Evolutionary conservation across 2,113 vertebrate genomes (phyloP), one percentile per base, ranked within the genome.

Genomic region (Microcebus ravelobensis): DNA sequence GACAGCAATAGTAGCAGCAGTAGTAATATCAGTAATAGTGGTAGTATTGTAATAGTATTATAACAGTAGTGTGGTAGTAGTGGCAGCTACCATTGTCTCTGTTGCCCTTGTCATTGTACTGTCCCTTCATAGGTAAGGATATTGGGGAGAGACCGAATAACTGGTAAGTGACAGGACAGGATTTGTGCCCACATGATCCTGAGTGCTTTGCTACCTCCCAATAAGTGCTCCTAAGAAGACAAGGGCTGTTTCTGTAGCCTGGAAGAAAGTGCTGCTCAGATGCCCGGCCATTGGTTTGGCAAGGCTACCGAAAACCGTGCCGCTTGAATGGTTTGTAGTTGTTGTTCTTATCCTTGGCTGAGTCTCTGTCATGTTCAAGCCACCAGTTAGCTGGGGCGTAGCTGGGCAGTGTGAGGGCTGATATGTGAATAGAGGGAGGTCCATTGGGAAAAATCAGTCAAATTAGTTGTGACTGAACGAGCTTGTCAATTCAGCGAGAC

Each of bases 231-330:
- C 0, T 2, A 71, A 77, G 52, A n/a, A 61, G 67, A 29, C 4
- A 27, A 29, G 1, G 36, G 57, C 20, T 85, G 6, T 68, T 45
- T 73, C 92, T 63, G 27, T 5, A 52, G 50, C 93, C 52, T 29
- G 45, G 45, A 36, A 73, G 67, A 42, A 10, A 20, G 29, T 82
- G 14, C 13, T 15, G 23, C 27, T 34, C 45, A 27, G 8, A 1
- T 6, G 61, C 13, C 0, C 0, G 45, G 48, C 20, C 15, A 0
- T 45, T 5, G 59, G 14, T 59, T 65, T 14, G n/a, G 27, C 2
- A 6, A 18, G 2, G 39, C 42, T 25, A 4, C 61, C 15, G 2
- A 29, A 5, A 7, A 45, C 18, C 0, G 0, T 25, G 50, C 29
- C 1, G 15, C 8, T 29, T 9, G 3, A 1, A 3, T 18, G 3